These are phyloP conservation scores for Apogon hyalosoma DNA, from an alignment of 2,797 vertebrate genomes.

Conservation along the genomic window DNA sequence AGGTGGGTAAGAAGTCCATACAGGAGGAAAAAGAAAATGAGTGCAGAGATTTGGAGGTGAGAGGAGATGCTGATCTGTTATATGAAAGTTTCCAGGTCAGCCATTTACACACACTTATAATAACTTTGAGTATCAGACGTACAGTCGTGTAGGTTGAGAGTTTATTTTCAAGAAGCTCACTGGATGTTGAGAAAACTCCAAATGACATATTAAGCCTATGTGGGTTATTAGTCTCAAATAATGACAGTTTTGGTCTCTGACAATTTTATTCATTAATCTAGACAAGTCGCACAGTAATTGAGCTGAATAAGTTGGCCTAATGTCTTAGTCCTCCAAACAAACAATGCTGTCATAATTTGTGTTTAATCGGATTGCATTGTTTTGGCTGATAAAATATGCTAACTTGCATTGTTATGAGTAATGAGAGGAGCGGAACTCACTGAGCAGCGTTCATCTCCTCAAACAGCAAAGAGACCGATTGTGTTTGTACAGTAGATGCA, in stretches of 20 bases:
- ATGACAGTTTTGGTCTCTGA: conserved; percentile 49
- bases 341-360: conserved; percentile 63
- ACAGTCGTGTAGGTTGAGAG: conserved; percentile 1
- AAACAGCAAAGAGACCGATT: conserved; percentile 39
- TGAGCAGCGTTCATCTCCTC: conserved; percentile 34
- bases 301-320: conserved; percentile 62
- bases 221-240: conserved; percentile 59
- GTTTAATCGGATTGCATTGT: conserved; percentile 71
- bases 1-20: conserved; percentile 28
- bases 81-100: no score
- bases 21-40: conserved; percentile 7
- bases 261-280: conserved; percentile 62
- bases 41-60: neutral
- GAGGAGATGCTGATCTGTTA: no score
- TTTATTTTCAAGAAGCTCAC: conserved; percentile 26
- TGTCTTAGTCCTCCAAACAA: conserved; percentile 65
- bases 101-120: no score
- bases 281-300: conserved; percentile 57
- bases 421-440: conserved; percentile 56
- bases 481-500: conserved; percentile 65
- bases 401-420: conserved; percentile 69
- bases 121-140: neutral
- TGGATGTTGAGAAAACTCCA: conserved; percentile 28
- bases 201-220: conserved; percentile 49
- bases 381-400: conserved; percentile 70